These are phyloP conservation scores for Cantharis flavilabris DNA, from an alignment of 2,888 invertebrate species.

Conservation along the genomic window DNA sequence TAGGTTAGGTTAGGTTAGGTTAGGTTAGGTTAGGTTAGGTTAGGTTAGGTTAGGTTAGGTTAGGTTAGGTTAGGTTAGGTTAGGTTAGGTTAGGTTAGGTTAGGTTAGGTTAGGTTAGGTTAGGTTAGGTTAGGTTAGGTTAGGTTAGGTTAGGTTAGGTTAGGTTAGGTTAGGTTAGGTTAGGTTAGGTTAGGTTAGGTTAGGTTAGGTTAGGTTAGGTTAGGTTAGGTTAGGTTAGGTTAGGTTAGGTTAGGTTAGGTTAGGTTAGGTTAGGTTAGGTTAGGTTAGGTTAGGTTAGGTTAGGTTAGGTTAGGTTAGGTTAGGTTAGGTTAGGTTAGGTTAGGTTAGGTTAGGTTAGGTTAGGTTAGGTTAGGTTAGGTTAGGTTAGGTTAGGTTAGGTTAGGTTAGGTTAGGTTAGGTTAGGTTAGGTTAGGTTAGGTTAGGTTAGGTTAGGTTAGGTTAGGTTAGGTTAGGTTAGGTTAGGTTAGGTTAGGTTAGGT, in stretches of 20 bases:
- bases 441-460: conserved; percentile 14
- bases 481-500: conserved; percentile 39
- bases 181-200: conserved; percentile 30
- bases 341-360: conserved; percentile 16
- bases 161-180: conserved; percentile 30
- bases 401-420: conserved; percentile 16
- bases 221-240: conserved; percentile 21
- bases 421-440: neutral
- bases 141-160: conserved; percentile 31
- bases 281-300: conserved; percentile 17
- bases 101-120: too few species aligned
- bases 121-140: conserved; percentile 30
- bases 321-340: neutral
- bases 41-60: conserved; percentile 31
- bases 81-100: conserved; percentile 17
- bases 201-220: conserved; percentile 21
- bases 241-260: conserved; percentile 12
- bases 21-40: conserved; percentile 1
- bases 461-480: conserved; percentile 26
- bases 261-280: conserved; percentile 6
- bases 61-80: conserved; percentile 22
- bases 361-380: conserved; percentile 20
- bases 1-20: neutral
- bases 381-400: conserved; percentile 8
- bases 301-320: conserved; percentile 19